Conservation (phyloP, 2,113 vertebrate genomes). For the Sialia sialis region DNA sequence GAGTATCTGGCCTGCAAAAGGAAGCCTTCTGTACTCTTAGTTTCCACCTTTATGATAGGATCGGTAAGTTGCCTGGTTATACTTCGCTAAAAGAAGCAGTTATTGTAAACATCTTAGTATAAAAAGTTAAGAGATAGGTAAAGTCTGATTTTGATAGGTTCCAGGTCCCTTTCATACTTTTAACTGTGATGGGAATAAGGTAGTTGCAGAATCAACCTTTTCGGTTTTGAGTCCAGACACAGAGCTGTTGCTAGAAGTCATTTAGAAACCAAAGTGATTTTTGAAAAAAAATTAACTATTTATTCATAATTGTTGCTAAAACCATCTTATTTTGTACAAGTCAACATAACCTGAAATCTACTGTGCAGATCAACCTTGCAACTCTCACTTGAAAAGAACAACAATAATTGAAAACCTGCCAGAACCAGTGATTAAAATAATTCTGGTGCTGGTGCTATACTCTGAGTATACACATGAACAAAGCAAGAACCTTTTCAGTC, state of each 20-base stretch:
- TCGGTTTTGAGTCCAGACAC: background rate
- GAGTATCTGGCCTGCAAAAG: background rate
- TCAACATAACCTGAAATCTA: background rate
- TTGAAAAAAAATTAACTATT: background rate
- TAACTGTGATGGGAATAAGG: background rate
- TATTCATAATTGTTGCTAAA: background rate
- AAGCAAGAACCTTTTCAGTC: background rate
- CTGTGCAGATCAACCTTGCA: background rate
- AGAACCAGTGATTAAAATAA: background rate
- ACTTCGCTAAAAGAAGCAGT: background rate
- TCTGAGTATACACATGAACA: background rate
- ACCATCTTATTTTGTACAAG: background rate
- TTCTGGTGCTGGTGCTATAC: background rate
- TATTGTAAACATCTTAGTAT: background rate
- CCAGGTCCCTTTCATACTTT: background rate
- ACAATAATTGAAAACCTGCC: background rate
- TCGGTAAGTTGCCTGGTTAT: background rate
- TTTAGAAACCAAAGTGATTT: background rate
- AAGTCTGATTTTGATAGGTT: background rate
- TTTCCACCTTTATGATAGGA: background rate
- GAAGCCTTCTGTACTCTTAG: background rate
- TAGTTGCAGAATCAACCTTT: background rate
- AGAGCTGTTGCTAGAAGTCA: background rate
- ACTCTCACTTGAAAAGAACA: background rate
- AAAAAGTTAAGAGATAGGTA: background rate